Conservation (phyloP, 2,888 invertebrate genomes). For the Plebejus melissa region DNA sequence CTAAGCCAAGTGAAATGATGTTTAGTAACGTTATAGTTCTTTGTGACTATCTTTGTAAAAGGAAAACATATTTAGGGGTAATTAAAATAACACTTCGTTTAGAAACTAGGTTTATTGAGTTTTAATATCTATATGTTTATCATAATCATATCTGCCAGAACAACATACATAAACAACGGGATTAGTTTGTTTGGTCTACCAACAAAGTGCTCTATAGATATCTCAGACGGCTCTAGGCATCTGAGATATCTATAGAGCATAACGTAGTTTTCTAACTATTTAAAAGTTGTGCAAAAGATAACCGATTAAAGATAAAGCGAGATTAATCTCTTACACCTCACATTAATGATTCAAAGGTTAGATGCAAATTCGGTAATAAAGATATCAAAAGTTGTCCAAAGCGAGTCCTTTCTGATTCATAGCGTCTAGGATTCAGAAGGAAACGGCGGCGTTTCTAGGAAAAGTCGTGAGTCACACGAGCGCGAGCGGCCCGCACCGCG, state of each 20-base stretch:
- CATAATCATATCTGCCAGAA: background rate
- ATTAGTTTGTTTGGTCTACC: background rate
- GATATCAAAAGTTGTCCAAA: slow-evolving; percentile 27
- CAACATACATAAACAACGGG: background rate
- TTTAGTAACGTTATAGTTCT: too few relatives aligned
- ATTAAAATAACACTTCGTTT: background rate
- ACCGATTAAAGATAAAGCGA: background rate
- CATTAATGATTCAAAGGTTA: background rate
- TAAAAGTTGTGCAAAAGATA: background rate
- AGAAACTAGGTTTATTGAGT: background rate
- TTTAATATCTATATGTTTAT: background rate
- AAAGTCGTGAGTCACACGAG: slow-evolving; percentile 47
- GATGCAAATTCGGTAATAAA: slow-evolving; percentile 12
- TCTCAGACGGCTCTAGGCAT: background rate
- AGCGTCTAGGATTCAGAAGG: slow-evolving; percentile 48
- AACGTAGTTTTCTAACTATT: background rate
- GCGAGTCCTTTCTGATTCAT: slow-evolving; percentile 42
- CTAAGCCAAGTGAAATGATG: too few relatives aligned
- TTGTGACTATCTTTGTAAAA: background rate
- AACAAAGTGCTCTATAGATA: background rate
- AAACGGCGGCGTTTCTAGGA: slow-evolving; percentile 63
- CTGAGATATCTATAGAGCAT: background rate
- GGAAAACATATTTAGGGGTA: background rate
- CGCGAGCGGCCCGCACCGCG: slow-evolving; percentile 33
- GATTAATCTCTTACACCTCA: background rate